Percentiles rank a stretch among this genome's conserved stretches.
These are phyloP conservation scores for Lutraria lutraria DNA, from an alignment of 2,888 invertebrate species.

Conservation along the genomic window DNA sequence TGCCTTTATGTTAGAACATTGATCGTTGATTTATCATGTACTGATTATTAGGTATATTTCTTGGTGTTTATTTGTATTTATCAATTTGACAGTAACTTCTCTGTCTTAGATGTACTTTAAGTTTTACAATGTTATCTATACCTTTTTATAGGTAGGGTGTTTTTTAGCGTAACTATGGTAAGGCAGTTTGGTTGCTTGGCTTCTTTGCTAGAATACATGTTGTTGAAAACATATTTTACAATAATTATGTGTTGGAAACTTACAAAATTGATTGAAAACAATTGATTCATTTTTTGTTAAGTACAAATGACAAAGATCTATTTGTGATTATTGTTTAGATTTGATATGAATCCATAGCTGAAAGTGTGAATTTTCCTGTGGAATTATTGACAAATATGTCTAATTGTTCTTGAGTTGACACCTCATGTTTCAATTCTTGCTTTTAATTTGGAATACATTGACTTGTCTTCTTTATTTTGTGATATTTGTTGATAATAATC, in stretches of 20 bases:
- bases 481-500: neutral
- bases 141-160: neutral
- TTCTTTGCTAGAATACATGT: neutral
- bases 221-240: constrained; percentile 3
- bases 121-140: too few species aligned
- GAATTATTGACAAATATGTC: neutral
- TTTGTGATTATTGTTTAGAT: neutral
- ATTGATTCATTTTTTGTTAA: neutral
- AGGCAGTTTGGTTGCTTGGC: neutral
- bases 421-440: neutral
- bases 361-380: constrained; percentile 3
- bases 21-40: too few species aligned
- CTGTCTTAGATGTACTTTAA: too few species aligned
- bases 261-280: neutral
- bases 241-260: neutral
- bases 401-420: neutral
- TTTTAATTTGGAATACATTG: neutral
- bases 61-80: too few species aligned
- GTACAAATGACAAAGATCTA: neutral
- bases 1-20: too few species aligned
- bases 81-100: too few species aligned
- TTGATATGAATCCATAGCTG: neutral
- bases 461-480: neutral
- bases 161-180: neutral
- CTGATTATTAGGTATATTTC: too few species aligned